phyloP scores from a whole-genome alignment of 2,113 vertebrate genomes.

The Urocynchramus pylzowi region DNA sequence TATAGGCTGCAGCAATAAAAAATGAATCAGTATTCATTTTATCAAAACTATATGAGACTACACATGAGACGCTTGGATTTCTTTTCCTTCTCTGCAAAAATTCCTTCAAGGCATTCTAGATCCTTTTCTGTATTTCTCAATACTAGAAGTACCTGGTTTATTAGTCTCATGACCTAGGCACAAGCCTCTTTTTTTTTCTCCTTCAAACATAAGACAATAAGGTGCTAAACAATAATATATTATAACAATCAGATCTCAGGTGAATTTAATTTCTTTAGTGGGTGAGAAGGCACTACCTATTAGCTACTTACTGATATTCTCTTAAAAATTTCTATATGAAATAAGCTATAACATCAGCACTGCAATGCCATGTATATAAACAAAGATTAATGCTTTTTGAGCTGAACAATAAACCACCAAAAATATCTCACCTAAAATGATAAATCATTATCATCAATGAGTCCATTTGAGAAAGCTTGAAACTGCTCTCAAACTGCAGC shows the following conservation, averaged over 20 bases:
- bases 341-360: neutral
- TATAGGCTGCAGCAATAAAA: neutral
- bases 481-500: neutral
- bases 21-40: neutral
- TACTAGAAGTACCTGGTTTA: neutral
- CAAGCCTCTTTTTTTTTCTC: accelerated
- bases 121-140: neutral
- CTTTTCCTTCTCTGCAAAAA: neutral
- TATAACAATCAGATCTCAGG: neutral
- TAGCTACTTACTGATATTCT: neutral
- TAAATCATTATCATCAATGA: neutral
- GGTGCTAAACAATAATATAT: neutral
- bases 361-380: neutral
- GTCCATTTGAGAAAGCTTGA: neutral
- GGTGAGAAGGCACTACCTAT: neutral
- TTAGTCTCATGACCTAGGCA: neutral
- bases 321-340: neutral
- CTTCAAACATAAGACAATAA: neutral
- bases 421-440: neutral
- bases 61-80: neutral
- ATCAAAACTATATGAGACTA: neutral
- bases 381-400: neutral
- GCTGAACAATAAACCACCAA: neutral
- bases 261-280: neutral
- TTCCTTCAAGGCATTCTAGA: neutral